Percentiles rank a stretch among this genome's conserved stretches.
Evolutionary conservation across 2,113 vertebrate genomes (phyloP).

Genomic region (Podocnemis expansa): DNA sequence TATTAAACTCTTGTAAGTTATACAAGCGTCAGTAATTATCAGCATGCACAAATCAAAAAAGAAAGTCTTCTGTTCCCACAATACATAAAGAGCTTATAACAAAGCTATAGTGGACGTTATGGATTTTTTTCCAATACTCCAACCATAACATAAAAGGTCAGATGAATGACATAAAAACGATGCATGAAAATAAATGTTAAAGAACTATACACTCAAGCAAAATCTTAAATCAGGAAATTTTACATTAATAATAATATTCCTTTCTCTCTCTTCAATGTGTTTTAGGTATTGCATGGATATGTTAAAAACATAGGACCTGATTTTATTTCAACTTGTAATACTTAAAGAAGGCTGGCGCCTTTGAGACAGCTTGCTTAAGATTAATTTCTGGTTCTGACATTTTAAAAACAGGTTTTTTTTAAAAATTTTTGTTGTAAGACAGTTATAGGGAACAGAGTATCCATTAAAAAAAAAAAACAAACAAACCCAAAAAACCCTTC

Average conservation of each 20-base stretch:
- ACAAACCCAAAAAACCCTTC: too few species aligned
- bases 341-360: neutral
- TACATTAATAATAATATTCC: neutral
- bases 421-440: neutral
- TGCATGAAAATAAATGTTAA: neutral
- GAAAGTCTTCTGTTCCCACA: neutral
- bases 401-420: neutral
- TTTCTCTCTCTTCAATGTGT: neutral
- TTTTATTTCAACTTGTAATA: neutral
- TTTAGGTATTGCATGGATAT: neutral
- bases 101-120: neutral
- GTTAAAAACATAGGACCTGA: neutral
- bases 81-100: neutral
- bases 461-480: neutral
- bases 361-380: neutral
- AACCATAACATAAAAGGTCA: neutral
- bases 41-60: neutral
- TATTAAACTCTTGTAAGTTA: neutral
- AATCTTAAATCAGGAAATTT: neutral
- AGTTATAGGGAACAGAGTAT: neutral
- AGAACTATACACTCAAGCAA: neutral
- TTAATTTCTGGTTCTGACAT: rapidly evolving
- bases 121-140: neutral
- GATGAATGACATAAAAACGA: neutral
- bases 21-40: neutral